Evolutionary conservation across 2,113 vertebrate genomes (phyloP), one percentile per base, ranked within the genome.

Genomic region (Todiramphus chloris): DNA sequence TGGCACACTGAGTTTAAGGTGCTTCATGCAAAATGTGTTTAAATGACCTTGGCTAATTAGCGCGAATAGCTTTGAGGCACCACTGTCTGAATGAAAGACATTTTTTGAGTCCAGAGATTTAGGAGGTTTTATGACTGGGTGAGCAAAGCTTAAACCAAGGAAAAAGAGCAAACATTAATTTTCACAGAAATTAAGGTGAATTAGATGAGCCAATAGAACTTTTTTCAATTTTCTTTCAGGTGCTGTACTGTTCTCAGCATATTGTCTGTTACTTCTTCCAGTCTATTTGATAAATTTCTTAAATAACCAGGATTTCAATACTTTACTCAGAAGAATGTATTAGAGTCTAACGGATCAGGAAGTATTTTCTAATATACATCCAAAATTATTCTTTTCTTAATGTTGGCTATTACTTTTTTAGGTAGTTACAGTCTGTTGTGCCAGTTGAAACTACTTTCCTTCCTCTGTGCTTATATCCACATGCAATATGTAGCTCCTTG

Each of bases 1-100:
- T 95, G 96, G 96, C 97, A 97, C 90, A 92, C 91, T 74, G 93
- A 95, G 83, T 97, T 98, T 97, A 96, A 97, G 97, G 97, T 97
- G 94, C 94, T 98, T 98, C 96, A 97, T 98, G 96, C 95, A 98
- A 98, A 98, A 98, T 98, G 97, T 97, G 98, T 98, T 98, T 98
- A 97, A 98, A 98, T 97, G 96, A 98, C 98, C 98, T 98, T 96
- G 96, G 93, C 88, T 98, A 98, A 98, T 98, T 97, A 97, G 82
- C 41, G 37, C 96, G 97, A 97, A 91, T 97, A 87, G 92, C 94
- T 98, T 77, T 77, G 87, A 98, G 97, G 96, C 93, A 94, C 83
- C 91, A 69, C 67, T 46, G 28, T 87, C 83, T 95, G 87, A 97
- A 95, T 74, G 81, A 97, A 93, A 95, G 85, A 58, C 85, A 72